Evolutionary conservation across 1,140 invertebrate genomes (phyloP), one percentile per base, ranked within the genome.

Genomic region (Drosophila ironensis): DNA sequence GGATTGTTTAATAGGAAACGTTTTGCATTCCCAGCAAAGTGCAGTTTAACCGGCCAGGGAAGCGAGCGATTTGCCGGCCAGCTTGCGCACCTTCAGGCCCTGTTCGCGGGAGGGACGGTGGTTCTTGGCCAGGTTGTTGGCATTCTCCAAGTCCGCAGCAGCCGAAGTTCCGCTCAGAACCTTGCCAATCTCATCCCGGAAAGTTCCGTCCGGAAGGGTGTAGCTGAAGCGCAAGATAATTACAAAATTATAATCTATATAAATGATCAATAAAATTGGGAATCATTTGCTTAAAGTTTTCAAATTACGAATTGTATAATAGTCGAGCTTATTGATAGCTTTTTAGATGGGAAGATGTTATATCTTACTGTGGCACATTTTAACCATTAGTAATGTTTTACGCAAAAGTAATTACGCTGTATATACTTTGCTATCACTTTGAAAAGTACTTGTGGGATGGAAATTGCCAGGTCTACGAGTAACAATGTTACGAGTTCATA

Each of bases 31-130:
- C 5, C 5, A 3, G 5, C 20, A 17, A 27, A 14, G 30, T 4
- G 3, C 5, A 35, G 3, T 22, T 76, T 46, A 89, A 1, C 88
- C 88, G 3, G 87, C 80, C 38, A 89, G 51, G n/a, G 88, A 89
- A 30, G 77, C 45, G 4, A 89, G 61, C 0, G 82, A 70, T 59
- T 88, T 88, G 16, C 86, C 80, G 2, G 82, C 74, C n/a, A 89
- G 56, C 48, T 89, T 89, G 30, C 88, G 87, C 22, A 88, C 70
- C 47, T 89, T 89, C 0, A 87, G 47, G 5, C 76, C 76, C 27
- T 67, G 72, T 38, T 72, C 70, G 0, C 66, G 52, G 1, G 80
- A 64, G 4, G 80, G 80, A 0, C 80, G 61, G 2, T 48, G 71
- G 22, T 86, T 86, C 19, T 60, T 70, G n/a, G 64, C 60, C 37